Conservation (phyloP, 1,140 invertebrate genomes). For the Drosophila pandora region DNA sequence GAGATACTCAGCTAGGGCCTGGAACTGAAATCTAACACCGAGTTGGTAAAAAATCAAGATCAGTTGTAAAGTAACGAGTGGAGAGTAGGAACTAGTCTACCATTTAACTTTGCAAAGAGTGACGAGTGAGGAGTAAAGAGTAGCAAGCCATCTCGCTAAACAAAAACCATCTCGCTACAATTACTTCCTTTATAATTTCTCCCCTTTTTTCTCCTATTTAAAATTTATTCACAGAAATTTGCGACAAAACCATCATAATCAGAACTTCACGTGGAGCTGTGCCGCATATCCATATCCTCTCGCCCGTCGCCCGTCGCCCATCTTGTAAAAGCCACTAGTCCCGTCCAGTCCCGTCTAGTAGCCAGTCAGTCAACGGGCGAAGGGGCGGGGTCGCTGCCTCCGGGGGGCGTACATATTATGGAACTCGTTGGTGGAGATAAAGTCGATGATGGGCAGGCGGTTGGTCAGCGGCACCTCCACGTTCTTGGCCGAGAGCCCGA, state of each 20-base stretch:
- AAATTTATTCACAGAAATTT: not conserved
- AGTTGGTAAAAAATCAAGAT: no score
- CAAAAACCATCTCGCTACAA: no score
- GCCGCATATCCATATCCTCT: not conserved
- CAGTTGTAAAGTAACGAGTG: no score
- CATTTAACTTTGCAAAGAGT: no score
- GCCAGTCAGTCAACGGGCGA: not conserved
- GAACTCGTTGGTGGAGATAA: constrained; percentile 68
- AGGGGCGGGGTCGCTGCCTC: not conserved
- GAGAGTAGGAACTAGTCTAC: no score
- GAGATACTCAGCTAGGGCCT: no score
- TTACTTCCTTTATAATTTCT: not conserved
- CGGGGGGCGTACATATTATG: constrained; percentile 22
- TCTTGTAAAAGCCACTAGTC: not conserved
- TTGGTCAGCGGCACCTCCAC: constrained; percentile 48
- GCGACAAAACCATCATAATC: not conserved
- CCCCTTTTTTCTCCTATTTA: not conserved
- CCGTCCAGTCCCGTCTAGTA: no score
- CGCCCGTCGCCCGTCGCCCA: not conserved
- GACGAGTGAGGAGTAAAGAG: no score
- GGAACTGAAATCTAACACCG: no score
- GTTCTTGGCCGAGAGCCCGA: not conserved
- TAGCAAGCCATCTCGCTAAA: no score
- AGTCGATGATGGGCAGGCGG: constrained; percentile 67
- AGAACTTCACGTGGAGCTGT: not conserved